phyloP scores from a whole-genome alignment of 2,113 vertebrate species.

The Nanorana parkeri region DNA sequence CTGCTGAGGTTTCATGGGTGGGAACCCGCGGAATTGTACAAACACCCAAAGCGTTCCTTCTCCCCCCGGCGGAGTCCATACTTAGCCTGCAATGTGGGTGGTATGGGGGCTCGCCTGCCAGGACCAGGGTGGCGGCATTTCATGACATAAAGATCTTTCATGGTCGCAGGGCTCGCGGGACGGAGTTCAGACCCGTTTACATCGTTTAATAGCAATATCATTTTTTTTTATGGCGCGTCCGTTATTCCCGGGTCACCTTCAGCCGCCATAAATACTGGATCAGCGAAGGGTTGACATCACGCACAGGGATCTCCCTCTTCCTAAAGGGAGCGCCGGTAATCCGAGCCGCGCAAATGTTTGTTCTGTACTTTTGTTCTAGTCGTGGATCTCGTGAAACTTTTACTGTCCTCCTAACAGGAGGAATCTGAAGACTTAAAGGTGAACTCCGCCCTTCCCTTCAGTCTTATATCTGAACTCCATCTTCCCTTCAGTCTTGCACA shows the following conservation, averaged over 20 bases:
- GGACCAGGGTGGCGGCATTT: conserved; percentile 67
- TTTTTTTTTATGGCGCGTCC: neutral
- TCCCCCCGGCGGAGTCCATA: conserved; percentile 73
- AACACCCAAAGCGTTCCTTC: conserved; percentile 76
- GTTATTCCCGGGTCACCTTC: conserved; percentile 1
- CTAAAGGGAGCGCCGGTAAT: neutral
- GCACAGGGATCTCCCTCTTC: neutral
- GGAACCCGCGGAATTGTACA: conserved; percentile 76
- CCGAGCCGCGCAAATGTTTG: neutral
- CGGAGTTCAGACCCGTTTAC: conserved; percentile 60
- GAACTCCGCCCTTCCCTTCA: too few relatives aligned
- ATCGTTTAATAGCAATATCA: conserved; percentile 20
- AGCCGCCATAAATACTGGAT: neutral
- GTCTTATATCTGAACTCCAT: too few relatives aligned
- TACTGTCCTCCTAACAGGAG: too few relatives aligned
- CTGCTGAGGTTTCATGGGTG: conserved; percentile 78
- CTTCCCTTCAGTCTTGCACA: too few relatives aligned
- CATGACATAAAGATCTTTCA: conserved; percentile 71
- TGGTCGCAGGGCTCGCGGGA: conserved; percentile 67
- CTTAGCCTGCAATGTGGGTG: conserved; percentile 80
- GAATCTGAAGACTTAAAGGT: too few relatives aligned
- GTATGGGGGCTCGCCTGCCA: conserved; percentile 71
- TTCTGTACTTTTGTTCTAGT: neutral
- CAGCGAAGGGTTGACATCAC: neutral
- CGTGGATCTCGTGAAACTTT: neutral